Evolutionary conservation across 2,888 invertebrate genomes (phyloP).

Genomic region (Xestia sexstrigata): DNA sequence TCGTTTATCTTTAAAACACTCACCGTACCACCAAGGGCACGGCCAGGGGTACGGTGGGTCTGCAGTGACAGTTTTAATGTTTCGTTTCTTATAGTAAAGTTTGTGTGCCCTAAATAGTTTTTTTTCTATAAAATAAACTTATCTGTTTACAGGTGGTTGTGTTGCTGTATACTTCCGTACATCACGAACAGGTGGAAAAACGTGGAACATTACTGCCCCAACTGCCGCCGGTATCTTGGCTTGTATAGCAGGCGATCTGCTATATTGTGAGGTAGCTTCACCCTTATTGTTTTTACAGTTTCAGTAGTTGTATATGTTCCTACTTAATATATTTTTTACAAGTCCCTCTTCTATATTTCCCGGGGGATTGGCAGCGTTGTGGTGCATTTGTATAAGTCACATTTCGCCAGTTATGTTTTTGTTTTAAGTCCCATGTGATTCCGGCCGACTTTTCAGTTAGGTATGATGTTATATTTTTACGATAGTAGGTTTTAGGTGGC

Average conservation of each 20-base stretch:
- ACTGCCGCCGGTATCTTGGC: constrained; percentile 82
- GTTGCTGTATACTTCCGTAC: constrained; percentile 86
- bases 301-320: not conserved
- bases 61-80: no score
- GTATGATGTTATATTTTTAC: not conserved
- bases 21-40: no score
- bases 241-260: constrained; percentile 73
- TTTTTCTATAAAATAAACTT: not conserved
- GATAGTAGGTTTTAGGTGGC: not conserved
- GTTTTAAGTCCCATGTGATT: not conserved
- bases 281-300: not conserved
- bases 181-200: constrained; percentile 84
- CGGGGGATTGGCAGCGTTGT: not conserved
- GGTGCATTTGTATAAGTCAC: not conserved
- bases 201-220: constrained; percentile 86
- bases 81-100: no score
- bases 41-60: no score
- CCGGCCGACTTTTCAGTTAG: not conserved
- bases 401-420: not conserved
- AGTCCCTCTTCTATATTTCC: constrained; percentile 3
- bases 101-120: not conserved
- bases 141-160: constrained; percentile 83
- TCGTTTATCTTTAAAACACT: no score
- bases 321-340: constrained; percentile 6
- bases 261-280: constrained; percentile 22